Evolutionary conservation across 2,113 vertebrate species (phyloP), one percentile per base, ranked within the genome.

Genomic region (Nothoprocta perdicaria): DNA sequence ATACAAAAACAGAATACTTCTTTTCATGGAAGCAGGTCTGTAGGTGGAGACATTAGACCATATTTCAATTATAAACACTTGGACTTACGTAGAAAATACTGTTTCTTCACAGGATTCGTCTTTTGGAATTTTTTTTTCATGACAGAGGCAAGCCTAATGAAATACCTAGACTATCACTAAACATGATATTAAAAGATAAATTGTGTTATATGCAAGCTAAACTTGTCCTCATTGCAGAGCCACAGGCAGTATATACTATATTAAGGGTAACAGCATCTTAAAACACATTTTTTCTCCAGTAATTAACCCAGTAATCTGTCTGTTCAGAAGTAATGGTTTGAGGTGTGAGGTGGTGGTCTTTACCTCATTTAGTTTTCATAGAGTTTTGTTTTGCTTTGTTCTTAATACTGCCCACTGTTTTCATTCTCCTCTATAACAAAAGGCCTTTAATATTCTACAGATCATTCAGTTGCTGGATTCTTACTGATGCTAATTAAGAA

Each of bases 1-100:
- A n/a, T 35, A 4, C 3, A 53, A 58, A 13, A 22, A 50, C 26
- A 74, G 29, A 77, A 35, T 77, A 45, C 1, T 60, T 72, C 62
- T 75, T 41, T 84, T 69, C 41, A 41, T 46, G 50, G 16, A 84
- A 6, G 26, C 18, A 84, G 33, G 46, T 89, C 94, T 94, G 72
- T 93, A 94, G 91, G 83, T 95, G 93, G 87, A 96, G 89, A 66
- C 71, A 67, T 91, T 66, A 26, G 17, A 89, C 68, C 27, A 33
- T 86, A 79, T 85, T 94, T 95, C 31, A 91, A 26, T 87, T 80
- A 66, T 52, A 91, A 87, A 4, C 14, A 38, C 76, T 88, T 83
- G 5, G 43, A 60, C 14, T 76, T 29, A 13, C 3, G 2, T 17
- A 6, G 48, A 73, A 41, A 38, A 62, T 31, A 22, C 2, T 73